These are phyloP conservation scores for Romanomermis culicivorax DNA, from an alignment of 2,888 invertebrate genomes.

Conservation along the genomic window DNA sequence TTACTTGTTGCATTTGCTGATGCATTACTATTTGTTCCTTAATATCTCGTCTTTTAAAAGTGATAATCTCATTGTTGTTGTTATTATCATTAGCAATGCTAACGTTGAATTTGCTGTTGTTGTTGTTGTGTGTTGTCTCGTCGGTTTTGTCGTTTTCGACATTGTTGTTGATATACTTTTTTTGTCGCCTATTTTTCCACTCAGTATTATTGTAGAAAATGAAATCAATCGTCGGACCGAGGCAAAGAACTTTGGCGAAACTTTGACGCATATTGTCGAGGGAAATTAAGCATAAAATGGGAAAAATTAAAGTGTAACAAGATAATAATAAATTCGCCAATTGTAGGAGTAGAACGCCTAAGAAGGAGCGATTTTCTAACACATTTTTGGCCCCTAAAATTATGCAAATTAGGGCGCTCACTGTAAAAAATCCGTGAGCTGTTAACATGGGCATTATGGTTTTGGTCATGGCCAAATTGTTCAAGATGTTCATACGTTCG, in stretches of 20 bases:
- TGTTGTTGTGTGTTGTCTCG: too few species aligned
- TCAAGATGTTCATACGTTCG: neutral
- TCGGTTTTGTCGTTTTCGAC: too few species aligned
- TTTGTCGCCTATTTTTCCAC: neutral
- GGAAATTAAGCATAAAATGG: neutral
- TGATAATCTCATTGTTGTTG: too few species aligned
- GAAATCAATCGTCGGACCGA: neutral
- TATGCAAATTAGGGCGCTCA: neutral
- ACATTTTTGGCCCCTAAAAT: neutral
- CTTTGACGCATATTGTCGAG: neutral
- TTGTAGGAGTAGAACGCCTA: neutral
- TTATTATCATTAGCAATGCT: too few species aligned
- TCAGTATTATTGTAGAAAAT: neutral
- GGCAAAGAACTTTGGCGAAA: neutral
- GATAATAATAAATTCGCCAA: neutral
- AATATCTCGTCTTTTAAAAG: too few species aligned
- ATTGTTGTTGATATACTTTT: too few species aligned
- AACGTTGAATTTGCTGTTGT: too few species aligned
- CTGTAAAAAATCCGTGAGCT: neutral
- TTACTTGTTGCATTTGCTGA: too few species aligned
- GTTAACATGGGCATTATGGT: neutral
- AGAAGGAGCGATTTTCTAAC: too few species aligned
- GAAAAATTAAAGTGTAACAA: neutral
- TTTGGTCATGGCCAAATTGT: neutral
- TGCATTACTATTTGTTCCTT: too few species aligned